phyloP scores from a whole-genome alignment of 2,113 vertebrate species.

The Taurulus bubalis region DNA sequence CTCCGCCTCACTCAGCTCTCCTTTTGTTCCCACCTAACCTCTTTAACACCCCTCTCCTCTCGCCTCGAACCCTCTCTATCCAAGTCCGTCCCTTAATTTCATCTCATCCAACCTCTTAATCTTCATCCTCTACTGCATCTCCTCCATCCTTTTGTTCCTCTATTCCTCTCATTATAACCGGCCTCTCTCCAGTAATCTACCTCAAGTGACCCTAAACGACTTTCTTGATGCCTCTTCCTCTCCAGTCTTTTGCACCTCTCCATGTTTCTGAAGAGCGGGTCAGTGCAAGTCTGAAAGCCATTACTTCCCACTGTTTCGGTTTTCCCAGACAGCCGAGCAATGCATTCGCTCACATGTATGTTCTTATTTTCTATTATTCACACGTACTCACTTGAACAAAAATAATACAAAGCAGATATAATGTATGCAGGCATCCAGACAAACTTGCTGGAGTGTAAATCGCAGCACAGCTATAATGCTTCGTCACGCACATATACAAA shows the following conservation, averaged over 20 bases:
- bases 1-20: slow-evolving; percentile 40
- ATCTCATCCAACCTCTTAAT: slow-evolving; percentile 51
- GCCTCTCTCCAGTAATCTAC: slow-evolving; percentile 53
- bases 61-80: slow-evolving; percentile 25
- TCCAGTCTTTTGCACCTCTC: slow-evolving; percentile 7
- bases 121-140: slow-evolving; percentile 47
- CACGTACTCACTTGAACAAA: neutral
- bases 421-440: slow-evolving; percentile 25
- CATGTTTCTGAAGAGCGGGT: slow-evolving; percentile 49
- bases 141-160: slow-evolving; percentile 45
- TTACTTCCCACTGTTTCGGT: slow-evolving; percentile 41
- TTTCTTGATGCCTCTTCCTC: slow-evolving; percentile 40
- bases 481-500: slow-evolving; percentile 27
- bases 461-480: neutral
- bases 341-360: slow-evolving; percentile 1
- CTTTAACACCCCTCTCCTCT: slow-evolving; percentile 39
- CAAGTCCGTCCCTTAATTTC: slow-evolving; percentile 31
- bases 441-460: slow-evolving; percentile 16
- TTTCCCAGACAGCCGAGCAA: slow-evolving; percentile 34
- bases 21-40: slow-evolving; percentile 65
- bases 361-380: neutral
- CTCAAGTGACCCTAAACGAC: slow-evolving; percentile 61
- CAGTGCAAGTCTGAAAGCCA: slow-evolving; percentile 41
- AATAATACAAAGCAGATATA: slow-evolving; percentile 1
- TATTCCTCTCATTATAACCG: slow-evolving; percentile 50